These are phyloP conservation scores for Hypolimnas misippus DNA, from an alignment of 2,888 invertebrate species.

Conservation along the genomic window DNA sequence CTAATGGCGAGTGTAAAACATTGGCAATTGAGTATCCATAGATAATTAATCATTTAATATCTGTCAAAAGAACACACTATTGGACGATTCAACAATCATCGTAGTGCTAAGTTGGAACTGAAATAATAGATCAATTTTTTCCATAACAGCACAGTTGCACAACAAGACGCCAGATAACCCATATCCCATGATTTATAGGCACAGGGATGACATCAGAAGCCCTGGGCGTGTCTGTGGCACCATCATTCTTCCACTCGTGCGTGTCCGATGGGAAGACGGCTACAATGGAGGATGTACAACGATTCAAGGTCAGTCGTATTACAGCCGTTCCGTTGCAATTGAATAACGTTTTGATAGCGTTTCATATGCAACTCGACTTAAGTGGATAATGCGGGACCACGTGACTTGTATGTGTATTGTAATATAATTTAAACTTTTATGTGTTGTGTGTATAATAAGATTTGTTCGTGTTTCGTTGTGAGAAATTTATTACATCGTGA, in stretches of 20 bases:
- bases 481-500: neutral
- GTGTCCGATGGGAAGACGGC: conserved; percentile 97
- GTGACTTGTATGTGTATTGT: conserved; percentile 20
- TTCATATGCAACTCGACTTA: conserved; percentile 34
- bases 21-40: too few relatives aligned
- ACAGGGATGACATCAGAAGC: conserved; percentile 98
- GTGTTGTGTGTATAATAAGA: neutral
- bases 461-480: neutral
- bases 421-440: conserved; percentile 10
- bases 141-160: neutral
- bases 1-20: too few relatives aligned
- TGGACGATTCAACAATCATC: neutral
- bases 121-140: neutral
- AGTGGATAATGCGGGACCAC: conserved; percentile 38
- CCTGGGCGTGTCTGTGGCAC: conserved; percentile 96
- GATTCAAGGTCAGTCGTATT: conserved; percentile 91
- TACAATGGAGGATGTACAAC: conserved; percentile 97
- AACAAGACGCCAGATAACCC: neutral
- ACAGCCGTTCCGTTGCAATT: conserved; percentile 21
- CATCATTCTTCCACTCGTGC: conserved; percentile 98
- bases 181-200: conserved; percentile 65
- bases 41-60: too few relatives aligned
- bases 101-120: too few relatives aligned
- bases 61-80: neutral
- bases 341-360: conserved; percentile 12